Evolutionary conservation across 2,797 vertebrate species (phyloP), one percentile per base, ranked within the genome.

Genomic region (Hippoglossus hippoglossus): DNA sequence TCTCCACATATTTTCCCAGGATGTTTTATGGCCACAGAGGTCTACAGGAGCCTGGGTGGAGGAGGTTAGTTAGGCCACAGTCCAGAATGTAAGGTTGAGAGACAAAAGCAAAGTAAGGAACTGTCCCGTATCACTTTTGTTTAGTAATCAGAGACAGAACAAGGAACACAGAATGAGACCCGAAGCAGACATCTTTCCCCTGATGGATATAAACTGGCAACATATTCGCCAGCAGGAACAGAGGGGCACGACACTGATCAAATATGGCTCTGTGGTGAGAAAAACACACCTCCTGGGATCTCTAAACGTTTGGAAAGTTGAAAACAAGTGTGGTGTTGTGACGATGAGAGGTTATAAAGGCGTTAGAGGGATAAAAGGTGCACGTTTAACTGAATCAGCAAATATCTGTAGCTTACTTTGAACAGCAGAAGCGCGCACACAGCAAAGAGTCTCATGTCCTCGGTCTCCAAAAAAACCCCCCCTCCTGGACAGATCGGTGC

Each of bases 401-500:
- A 75, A 63, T 3, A 59, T 39, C 3, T 3, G 46, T 76, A 46
- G 3, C 92, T 92, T 89, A 95, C 94, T 84, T 93, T 86, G 2
- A 91, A 9, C 13, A 92, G 81, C 72, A 94, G 79, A 26, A 91
- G 74, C 55, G 85, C 80, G 86, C 84, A 92, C 71, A 94, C 54
- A 63, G 83, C 62, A 26, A 89, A 75, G 36, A 66, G 60, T 52
- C 56, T 73, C 89, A 93, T 94, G 74, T 87, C 73, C 74, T 18
- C 82, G 57, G 82, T 47, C 69, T 91, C 64, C 67, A 58, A 53
- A 49, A 55, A 49, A 28, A 22, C 22, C 22, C 22, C 22, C 39
- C 77, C 80, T 68, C 52, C 49, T 15, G 18, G 64, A n/a, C 71
- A 16, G 56, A 67, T 53, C 18, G 22, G 60, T 50, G 80, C 63